Base-by-base conservation (phyloP, 1,140 invertebrate species). In the Uloborus diversus region DNA sequence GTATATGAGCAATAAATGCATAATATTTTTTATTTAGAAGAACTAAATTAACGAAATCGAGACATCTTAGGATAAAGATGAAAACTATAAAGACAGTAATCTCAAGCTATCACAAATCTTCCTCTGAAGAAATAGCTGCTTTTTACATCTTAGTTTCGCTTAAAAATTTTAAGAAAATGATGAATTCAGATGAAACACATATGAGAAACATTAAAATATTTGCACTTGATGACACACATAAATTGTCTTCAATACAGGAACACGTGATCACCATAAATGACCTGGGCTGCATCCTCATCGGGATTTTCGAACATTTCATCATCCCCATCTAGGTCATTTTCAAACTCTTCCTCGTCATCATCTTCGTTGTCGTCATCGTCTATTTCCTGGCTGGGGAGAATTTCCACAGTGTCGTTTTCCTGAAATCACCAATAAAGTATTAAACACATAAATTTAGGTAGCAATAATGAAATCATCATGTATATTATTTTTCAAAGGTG, bases 211-310 rank as follows among this genome's bases (percentile, higher is more conserved):
- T 13, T 13, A 9, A 42, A 9, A 0, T 42, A 42, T 42, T 13
- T 17, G 17, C 37, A 42, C 9, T 17, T 42, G 9, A 13, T 17
- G 17, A 42, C 17, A 42, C 37, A 13, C 17, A 9, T 42, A 17
- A 42, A 42, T 42, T 1, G 9, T 42, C 37, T 42, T 42, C 57
- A 78, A 42, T 66, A 78, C 30, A 78, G 47, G 47, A 78, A 78
- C 61, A 78, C 61, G 20, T 65, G 73, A 23, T 78, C 73, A 25
- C 73, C 73, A 20, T 78, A 78, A 13, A 78, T 78, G 28, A 78
- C 73, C 35, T 78, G 73, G 9, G 73, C 47, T 17, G 73, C 47
- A n/a, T 78, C 61, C 25, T 78, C 73, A 25, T 79, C 76, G 9
- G 64, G 65, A 49, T 30, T 79, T 23, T 79, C 76, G 27, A 79